Percentiles rank a stretch among this genome's conserved stretches.
These are phyloP conservation scores for Sterrhoptilus dennistouni DNA, from an alignment of 2,113 vertebrate genomes.

Conservation along the genomic window DNA sequence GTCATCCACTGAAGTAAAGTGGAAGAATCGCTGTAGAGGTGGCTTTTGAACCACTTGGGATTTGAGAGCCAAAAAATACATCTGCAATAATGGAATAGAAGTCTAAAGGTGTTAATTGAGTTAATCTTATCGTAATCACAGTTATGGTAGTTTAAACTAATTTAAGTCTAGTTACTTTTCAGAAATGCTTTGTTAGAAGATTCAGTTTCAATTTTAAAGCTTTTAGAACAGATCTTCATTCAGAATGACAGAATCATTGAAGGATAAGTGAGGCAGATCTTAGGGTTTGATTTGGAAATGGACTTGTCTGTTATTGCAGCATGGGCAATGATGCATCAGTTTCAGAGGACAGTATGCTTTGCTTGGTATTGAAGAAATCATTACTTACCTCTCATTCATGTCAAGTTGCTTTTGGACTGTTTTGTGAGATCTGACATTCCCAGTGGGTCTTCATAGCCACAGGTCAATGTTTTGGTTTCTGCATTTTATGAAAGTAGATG, in stretches of 20 bases:
- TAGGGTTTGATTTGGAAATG: neutral
- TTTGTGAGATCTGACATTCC: neutral
- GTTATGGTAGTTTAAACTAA: neutral
- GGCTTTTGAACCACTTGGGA: neutral
- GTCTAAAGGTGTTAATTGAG: neutral
- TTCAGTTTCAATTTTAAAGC: neutral
- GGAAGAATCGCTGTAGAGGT: neutral
- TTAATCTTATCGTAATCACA: neutral
- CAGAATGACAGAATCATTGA: neutral
- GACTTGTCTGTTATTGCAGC: neutral
- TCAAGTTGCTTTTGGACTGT: neutral
- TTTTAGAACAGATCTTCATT: neutral
- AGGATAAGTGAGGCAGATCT: neutral
- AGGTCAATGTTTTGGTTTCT: neutral
- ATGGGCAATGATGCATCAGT: rapidly evolving
- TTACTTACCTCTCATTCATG: neutral
- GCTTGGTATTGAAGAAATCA: neutral
- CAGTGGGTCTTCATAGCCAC: neutral
- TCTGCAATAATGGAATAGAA: neutral
- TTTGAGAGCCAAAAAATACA: neutral
- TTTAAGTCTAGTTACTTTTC: neutral
- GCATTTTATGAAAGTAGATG: neutral
- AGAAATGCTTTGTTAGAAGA: neutral
- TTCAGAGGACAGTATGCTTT: neutral
- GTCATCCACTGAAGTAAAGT: neutral